Conservation (phyloP, 2,888 invertebrate genomes). For the Drosophila buzzatii region DNA sequence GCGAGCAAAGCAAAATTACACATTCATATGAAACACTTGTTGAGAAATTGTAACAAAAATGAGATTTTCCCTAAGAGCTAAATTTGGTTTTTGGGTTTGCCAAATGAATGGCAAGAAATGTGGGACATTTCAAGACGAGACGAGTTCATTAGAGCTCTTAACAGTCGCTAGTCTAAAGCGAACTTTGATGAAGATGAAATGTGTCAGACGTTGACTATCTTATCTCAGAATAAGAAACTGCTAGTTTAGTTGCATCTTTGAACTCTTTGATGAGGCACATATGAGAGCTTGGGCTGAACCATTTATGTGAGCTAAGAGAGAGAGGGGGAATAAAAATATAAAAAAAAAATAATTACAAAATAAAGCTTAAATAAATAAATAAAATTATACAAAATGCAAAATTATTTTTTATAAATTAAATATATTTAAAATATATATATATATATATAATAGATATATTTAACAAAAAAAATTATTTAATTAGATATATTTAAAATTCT, state of each 20-base stretch:
- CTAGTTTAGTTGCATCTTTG: not conserved
- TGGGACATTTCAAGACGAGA: not conserved
- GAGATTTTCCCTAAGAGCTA: not conserved
- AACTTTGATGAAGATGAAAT: not conserved
- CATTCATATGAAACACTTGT: constrained; percentile 6
- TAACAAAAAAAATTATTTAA: no score
- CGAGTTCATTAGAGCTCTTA: constrained; percentile 1
- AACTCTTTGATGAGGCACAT: no score
- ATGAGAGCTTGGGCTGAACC: no score
- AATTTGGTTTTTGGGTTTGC: not conserved
- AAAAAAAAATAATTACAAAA: no score
- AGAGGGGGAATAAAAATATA: no score
- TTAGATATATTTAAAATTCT: no score
- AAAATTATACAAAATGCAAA: no score
- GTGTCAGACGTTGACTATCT: not conserved
- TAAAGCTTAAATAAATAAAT: no score
- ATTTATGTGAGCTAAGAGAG: no score
- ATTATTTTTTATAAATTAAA: no score
- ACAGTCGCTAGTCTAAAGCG: not conserved
- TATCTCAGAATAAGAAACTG: not conserved
- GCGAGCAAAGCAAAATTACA: constrained; percentile 1
- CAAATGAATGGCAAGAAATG: not conserved
- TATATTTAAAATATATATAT: no score
- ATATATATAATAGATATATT: no score
- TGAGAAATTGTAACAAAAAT: not conserved